phyloP scores from a whole-genome alignment of 2,797 vertebrate species.

The Myiothlypis chrysogaster region DNA sequence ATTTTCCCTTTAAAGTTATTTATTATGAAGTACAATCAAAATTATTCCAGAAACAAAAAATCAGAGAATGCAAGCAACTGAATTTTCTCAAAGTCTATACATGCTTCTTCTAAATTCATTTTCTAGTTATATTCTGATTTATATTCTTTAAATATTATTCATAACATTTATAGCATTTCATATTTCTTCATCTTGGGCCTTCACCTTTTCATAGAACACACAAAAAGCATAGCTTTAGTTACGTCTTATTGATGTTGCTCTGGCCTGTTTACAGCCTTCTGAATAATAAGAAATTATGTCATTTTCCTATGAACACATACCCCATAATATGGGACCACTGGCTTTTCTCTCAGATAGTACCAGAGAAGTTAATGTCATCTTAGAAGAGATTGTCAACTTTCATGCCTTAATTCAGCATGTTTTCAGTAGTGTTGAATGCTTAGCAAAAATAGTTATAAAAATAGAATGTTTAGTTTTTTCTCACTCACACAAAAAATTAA shows the following conservation, averaged over 20 bases:
- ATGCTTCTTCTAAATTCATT: neutral
- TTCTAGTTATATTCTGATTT: neutral
- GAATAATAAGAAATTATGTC: neutral
- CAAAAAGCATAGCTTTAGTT: neutral
- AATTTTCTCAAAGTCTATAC: neutral
- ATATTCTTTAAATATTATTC: neutral
- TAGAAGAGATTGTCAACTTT: neutral
- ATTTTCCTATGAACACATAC: neutral
- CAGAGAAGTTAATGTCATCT: neutral
- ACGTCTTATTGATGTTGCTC: neutral
- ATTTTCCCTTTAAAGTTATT: neutral
- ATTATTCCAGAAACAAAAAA: neutral
- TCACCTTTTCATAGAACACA: neutral
- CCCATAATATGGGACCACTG: fast-evolving
- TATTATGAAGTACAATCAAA: neutral
- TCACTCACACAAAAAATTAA: neutral
- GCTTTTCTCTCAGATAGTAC: neutral
- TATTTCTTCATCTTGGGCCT: neutral
- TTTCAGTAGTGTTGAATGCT: neutral
- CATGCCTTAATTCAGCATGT: neutral
- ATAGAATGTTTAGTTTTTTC: neutral
- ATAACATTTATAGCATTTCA: neutral
- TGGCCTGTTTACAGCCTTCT: neutral
- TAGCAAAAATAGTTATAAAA: neutral
- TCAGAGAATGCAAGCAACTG: neutral